phyloP scores from a whole-genome alignment of 2,888 invertebrate species.

The Cephus sareptanus region DNA sequence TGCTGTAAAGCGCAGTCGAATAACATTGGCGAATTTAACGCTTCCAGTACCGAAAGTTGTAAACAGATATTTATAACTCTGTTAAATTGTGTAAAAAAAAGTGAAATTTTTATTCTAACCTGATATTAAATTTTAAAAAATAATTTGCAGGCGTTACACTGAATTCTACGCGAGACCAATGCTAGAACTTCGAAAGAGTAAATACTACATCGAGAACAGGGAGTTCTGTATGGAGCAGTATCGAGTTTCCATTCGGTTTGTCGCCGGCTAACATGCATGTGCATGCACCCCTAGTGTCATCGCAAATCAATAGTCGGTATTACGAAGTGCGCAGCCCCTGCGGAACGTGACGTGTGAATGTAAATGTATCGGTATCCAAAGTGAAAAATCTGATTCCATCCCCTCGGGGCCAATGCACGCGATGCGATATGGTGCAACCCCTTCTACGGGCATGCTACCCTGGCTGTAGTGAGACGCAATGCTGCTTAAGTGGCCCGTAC shows the following conservation, averaged over 20 bases:
- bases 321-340: background rate
- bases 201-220: background rate
- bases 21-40: background rate
- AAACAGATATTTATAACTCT: background rate
- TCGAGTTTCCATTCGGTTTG: background rate
- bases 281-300: background rate
- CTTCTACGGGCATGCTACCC: constrained; percentile 51
- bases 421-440: constrained; percentile 33
- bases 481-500: constrained; percentile 58
- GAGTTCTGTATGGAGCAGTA: background rate
- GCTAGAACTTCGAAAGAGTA: background rate
- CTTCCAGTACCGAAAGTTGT: background rate
- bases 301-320: background rate
- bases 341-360: background rate
- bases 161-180: background rate
- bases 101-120: background rate
- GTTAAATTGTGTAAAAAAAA: too few species aligned
- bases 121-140: background rate
- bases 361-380: background rate
- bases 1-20: too few species aligned
- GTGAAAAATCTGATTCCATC: background rate
- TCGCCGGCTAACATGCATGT: background rate
- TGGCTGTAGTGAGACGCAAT: constrained; percentile 58
- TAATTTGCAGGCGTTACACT: background rate
- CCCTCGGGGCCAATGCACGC: background rate